Evolutionary conservation across 1,140 invertebrate genomes (phyloP), one percentile per base, ranked within the genome.

Genomic region (Venustaconcha ellipsiformis): DNA sequence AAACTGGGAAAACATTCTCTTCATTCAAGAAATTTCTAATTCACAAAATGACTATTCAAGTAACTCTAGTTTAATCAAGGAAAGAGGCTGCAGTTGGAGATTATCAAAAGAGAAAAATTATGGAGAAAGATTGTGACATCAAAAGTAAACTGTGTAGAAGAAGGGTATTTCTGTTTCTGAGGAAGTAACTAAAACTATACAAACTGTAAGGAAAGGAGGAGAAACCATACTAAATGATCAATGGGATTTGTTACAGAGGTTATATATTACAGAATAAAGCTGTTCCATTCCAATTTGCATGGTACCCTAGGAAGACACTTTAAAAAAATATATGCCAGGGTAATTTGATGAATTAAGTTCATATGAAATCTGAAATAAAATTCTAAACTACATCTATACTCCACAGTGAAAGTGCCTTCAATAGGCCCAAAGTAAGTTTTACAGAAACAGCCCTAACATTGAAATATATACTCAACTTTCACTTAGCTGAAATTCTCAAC

Each of bases 111-210:
- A 37, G 66, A 77, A 12, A 55, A 75, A 63, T 65, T 76, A 30
- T 57, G 73, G 71, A 79, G 76, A 5, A 14, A 60, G 12, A 65
- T 71, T 48, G 68, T 82, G 17, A 59, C 76, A 60, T 74, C 77
- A 17, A 73, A 60, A 57, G 70, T 67, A 14, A 73, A 78, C 20
- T 59, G 60, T 66, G 56, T 80, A 23, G 70, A 80, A 59, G 23
- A 82, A 48, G 76, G 71, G 3, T 63, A 80, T 80, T 70, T 67
- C 65, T 55, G 30, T 23, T 4, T 58, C 71, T 26, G 78, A 78
- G 67, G 48, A 72, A 72, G 57, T 73, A 20, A 69, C 70, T 6
- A 82, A 82, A 62, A 57, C 64, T 20, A 67, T 82, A 56, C 57
- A 57, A 55, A 58, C 48, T 15, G 17, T 80, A 37, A 55, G 72